Conservation (phyloP, 2,888 invertebrate species). For the Zaprionus obscuricornis region DNA sequence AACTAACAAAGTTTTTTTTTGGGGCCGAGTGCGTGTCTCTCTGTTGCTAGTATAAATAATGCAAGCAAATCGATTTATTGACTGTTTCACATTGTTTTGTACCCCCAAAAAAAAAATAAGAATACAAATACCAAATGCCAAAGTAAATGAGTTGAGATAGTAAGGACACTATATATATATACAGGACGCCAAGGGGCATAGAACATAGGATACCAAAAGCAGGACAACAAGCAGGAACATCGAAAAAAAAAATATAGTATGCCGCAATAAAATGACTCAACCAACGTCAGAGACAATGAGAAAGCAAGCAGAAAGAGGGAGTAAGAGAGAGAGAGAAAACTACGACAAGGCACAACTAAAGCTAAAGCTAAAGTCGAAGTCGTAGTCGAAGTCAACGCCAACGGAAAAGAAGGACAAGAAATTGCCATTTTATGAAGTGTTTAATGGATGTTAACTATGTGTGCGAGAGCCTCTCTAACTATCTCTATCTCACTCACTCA, state of each 20-base stretch:
- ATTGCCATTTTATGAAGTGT: conserved; percentile 75
- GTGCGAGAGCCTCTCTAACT: conserved; percentile 25
- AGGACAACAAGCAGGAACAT: conserved; percentile 6
- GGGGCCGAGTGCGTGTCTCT: conserved; percentile 41
- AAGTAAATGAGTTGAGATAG: conserved; percentile 34
- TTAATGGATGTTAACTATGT: conserved; percentile 72
- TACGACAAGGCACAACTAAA: conserved; percentile 6
- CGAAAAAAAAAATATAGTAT: conserved; percentile 51
- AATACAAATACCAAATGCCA: conserved; percentile 43
- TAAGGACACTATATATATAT: conserved; percentile 13
- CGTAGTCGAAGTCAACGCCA: background rate
- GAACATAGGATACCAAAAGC: background rate
- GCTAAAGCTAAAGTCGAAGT: conserved; percentile 2
- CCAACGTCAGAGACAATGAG: conserved; percentile 56
- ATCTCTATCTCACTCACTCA: too few species aligned
- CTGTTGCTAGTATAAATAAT: conserved; percentile 65
- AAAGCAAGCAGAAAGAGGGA: too few species aligned
- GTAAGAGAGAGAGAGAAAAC: too few species aligned
- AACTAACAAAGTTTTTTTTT: conserved; percentile 42
- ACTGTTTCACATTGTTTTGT: conserved; percentile 53
- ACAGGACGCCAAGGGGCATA: conserved; percentile 3
- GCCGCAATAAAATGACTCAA: conserved; percentile 65
- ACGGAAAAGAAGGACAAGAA: conserved; percentile 49
- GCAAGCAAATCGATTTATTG: conserved; percentile 72
- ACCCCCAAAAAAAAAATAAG: conserved; percentile 39